Evolutionary conservation across 2,888 invertebrate genomes (phyloP).

Genomic region (Oxycera nigricornis): DNA sequence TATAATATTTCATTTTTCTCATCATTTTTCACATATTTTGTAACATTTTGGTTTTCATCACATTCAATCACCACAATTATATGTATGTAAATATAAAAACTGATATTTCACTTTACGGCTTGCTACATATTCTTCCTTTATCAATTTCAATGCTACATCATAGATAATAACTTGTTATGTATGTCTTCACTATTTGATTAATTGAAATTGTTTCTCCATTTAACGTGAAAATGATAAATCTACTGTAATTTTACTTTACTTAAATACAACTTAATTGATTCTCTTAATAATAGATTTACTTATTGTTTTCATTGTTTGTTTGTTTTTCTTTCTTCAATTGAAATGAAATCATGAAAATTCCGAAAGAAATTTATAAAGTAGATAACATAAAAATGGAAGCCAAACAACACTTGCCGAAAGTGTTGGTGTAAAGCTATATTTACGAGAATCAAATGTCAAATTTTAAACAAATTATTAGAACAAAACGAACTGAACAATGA

Average conservation of each 20-base stretch:
- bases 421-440: not conserved
- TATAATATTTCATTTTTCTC: constrained; percentile 29
- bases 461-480: not conserved
- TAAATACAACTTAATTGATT: not conserved
- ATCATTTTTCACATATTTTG: constrained; percentile 24
- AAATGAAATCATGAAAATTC: not conserved
- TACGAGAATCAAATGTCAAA: constrained; percentile 8
- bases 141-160: not conserved
- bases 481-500: constrained; percentile 18
- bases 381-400: constrained; percentile 20
- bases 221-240: not conserved
- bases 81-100: constrained; percentile 21
- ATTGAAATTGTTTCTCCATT: not conserved
- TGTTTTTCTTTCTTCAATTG: not conserved
- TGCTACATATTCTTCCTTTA: not conserved
- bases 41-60: constrained; percentile 45
- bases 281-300: not conserved
- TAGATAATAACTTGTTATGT: not conserved
- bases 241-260: not conserved
- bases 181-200: not conserved
- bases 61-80: constrained; percentile 43
- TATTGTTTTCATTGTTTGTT: not conserved
- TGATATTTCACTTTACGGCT: not conserved
- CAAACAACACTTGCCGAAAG: not conserved
- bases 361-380: not conserved